Evolutionary conservation across 2,888 invertebrate species (phyloP), one percentile per base, ranked within the genome.

Genomic region (Apantesis nais): DNA sequence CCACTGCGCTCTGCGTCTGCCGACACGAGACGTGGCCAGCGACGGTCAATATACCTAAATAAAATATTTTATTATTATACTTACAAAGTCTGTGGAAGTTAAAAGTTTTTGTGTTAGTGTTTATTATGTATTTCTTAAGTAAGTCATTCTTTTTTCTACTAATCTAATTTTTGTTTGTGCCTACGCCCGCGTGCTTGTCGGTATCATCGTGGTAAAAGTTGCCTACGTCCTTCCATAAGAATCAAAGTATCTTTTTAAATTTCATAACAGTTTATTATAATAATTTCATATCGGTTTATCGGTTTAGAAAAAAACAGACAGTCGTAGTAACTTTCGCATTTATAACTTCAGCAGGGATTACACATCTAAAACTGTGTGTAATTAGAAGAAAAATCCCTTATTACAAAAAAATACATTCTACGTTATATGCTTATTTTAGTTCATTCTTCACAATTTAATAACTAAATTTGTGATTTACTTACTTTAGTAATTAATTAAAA

Each of bases 1-100:
- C 64, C 66, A 41, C 64, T 55, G 68, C 52, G 29, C 58, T 62
- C 65, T 22, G 19, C 58, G 60, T 29, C 70, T 52, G 34, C 69
- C 75, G 76, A 68, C 77, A 72, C 16, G 31, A 29, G 63, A 66
- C 64, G 69, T 44, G 64, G 58, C 44, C 61, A 55, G 55, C 62
- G 44, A 58, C 39, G 22, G 29, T 25, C 58, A n/a, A 37, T 64
- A 64, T 63, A 55, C 16, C 19, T n/a, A 48, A 61, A n/a, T 67
- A 55, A n/a, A 19, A 29, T 14, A 14, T 55, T 14, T 19, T 48
- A 19, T 44, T 12, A n/a, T n/a, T n/a, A n/a, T n/a, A 55, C 55
- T 3, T 29, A 25, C 14, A 55, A 55, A 25, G 0, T 14, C n/a
- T 0, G 25, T 25, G 25, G 25, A 29, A n/a, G 11, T 52, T 52